Conservation (phyloP, 2,797 vertebrate genomes). For the Platalea minor region DNA sequence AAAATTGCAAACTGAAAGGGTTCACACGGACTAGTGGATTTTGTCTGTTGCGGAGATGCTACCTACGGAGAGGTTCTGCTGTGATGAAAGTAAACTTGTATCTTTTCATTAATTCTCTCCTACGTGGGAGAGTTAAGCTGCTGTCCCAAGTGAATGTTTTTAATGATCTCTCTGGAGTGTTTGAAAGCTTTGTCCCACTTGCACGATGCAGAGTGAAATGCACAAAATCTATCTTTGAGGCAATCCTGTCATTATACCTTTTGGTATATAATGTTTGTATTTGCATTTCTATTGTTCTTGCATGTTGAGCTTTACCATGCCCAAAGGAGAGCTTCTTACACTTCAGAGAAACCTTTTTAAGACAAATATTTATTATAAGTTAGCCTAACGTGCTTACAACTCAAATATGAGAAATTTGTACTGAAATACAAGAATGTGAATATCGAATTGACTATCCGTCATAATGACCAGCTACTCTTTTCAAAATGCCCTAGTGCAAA, state of each 20-base stretch:
- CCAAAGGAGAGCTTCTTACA: constrained; percentile 17
- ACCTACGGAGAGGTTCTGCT: constrained; percentile 41
- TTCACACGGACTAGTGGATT: background rate
- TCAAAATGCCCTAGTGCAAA: background rate
- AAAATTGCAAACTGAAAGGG: background rate
- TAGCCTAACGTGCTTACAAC: constrained; percentile 9
- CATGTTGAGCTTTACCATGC: constrained; percentile 17
- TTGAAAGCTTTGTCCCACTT: constrained; percentile 53
- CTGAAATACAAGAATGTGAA: background rate
- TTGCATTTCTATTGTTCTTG: constrained; percentile 61
- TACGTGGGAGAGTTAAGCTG: constrained; percentile 16
- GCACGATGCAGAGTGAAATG: background rate
- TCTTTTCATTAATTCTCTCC: constrained; percentile 50
- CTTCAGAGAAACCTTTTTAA: constrained; percentile 46
- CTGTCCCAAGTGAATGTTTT: constrained; percentile 54
- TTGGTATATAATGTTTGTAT: constrained; percentile 40
- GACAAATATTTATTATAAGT: background rate
- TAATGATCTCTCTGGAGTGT: constrained; percentile 64
- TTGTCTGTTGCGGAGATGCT: constrained; percentile 3
- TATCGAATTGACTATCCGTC: background rate
- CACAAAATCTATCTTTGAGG: constrained; percentile 42
- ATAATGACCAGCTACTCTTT: background rate
- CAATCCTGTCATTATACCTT: constrained; percentile 26
- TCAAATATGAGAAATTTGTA: background rate
- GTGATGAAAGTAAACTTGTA: constrained; percentile 43